Conservation (phyloP, 2,888 invertebrate genomes). For the Brachylomia viminalis region DNA sequence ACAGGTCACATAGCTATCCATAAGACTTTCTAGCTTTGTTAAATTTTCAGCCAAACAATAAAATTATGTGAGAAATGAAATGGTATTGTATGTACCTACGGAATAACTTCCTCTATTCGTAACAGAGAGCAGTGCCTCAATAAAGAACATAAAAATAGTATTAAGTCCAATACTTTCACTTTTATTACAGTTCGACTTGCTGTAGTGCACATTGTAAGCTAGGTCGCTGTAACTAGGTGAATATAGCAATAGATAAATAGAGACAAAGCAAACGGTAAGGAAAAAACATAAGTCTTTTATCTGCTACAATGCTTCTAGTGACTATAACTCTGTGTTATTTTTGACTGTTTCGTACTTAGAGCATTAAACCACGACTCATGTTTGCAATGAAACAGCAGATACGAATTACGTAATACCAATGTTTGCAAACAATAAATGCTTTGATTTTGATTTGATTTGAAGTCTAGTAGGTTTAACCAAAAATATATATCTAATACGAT, state of each 20-base stretch:
- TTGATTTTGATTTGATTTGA: too few species aligned
- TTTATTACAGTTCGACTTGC: constrained; percentile 8
- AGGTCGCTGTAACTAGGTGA: constrained; percentile 38
- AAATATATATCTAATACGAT: too few species aligned
- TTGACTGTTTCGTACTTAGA: neutral
- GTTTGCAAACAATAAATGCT: too few species aligned
- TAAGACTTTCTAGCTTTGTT: neutral
- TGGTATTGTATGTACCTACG: neutral
- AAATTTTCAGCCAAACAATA: too few species aligned
- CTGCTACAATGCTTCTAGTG: neutral
- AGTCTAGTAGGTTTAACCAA: too few species aligned
- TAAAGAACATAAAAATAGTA: neutral
- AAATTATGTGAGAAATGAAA: too few species aligned
- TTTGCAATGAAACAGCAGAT: too few species aligned
- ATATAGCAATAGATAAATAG: constrained; percentile 8
- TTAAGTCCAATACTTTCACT: constrained; percentile 35
- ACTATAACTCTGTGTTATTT: neutral
- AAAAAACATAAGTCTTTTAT: too few species aligned
- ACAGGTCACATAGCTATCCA: neutral
- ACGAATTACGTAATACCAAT: too few species aligned
- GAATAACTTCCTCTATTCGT: neutral
- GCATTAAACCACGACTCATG: too few species aligned
- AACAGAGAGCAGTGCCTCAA: neutral
- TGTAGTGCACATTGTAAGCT: constrained; percentile 13
- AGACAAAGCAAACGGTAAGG: neutral